Conservation (phyloP, 23 tunicate species). For the Corella eumyota region DNA sequence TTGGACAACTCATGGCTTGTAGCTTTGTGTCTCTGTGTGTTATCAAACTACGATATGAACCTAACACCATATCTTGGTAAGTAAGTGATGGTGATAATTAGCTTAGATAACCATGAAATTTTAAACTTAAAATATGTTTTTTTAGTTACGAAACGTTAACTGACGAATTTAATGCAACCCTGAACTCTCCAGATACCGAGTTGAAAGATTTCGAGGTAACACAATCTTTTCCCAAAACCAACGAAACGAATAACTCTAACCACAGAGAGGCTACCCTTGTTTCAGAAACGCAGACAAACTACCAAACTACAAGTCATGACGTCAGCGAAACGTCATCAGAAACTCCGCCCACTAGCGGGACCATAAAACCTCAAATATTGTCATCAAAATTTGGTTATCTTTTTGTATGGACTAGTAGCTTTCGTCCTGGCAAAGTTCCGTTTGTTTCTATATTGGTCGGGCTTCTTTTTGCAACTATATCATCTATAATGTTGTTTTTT, state of each 20-base stretch:
- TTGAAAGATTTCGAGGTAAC: too few relatives aligned
- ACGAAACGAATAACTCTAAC: neutral
- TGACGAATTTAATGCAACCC: neutral
- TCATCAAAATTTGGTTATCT: constrained; percentile 36
- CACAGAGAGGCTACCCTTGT: too few relatives aligned
- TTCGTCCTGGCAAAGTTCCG: constrained; percentile 45
- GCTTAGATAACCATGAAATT: neutral
- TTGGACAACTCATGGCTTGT: constrained; percentile 85
- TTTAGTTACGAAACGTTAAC: neutral
- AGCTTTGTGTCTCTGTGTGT: constrained; percentile 82
- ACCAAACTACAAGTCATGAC: too few relatives aligned
- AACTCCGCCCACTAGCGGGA: too few relatives aligned
- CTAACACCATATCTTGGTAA: constrained; percentile 47
- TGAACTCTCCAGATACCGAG: neutral
- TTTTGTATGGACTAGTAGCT: constrained; percentile 26
- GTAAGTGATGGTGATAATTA: neutral
- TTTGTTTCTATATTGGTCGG: too few relatives aligned
- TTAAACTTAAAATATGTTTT: too few relatives aligned
- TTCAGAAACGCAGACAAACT: too few relatives aligned
- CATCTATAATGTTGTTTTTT: too few relatives aligned
- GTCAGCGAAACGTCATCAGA: too few relatives aligned
- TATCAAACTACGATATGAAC: constrained; percentile 63
- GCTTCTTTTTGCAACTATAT: too few relatives aligned
- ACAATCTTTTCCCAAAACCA: neutral
- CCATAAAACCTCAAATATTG: constrained; percentile 30